Evolutionary conservation across 2,113 vertebrate species (phyloP).

Genomic region (Colistium nudipinnis): DNA sequence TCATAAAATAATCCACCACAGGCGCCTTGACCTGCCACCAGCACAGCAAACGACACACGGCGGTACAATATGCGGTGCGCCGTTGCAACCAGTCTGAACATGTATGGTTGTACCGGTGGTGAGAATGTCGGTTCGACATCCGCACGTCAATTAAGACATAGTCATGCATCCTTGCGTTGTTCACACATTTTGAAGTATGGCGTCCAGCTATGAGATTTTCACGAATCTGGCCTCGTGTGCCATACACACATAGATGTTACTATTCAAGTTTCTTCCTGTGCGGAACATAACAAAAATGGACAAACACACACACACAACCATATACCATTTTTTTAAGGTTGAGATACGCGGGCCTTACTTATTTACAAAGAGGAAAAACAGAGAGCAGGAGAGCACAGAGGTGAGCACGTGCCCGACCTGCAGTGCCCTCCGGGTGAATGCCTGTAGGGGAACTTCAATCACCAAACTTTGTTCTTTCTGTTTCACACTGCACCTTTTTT

Average conservation of each 20-base stretch:
- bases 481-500: neutral
- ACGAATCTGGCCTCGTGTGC: too few relatives aligned
- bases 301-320: too few relatives aligned
- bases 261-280: too few relatives aligned
- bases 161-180: neutral
- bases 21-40: slow-evolving; percentile 40
- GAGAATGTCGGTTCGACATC: neutral
- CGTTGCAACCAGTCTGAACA: slow-evolving; percentile 6
- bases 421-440: slow-evolving; percentile 35
- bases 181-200: too few relatives aligned
- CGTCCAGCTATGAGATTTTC: too few relatives aligned
- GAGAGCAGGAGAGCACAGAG: neutral
- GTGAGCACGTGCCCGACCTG: neutral
- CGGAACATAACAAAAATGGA: too few relatives aligned
- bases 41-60: slow-evolving; percentile 46
- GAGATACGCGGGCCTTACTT: slow-evolving; percentile 7
- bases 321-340: too few relatives aligned
- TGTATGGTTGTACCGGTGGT: neutral
- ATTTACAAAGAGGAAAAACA: slow-evolving; percentile 32
- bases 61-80: neutral
- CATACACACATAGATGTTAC: too few relatives aligned
- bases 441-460: slow-evolving; percentile 31
- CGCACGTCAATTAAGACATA: neutral
- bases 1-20: slow-evolving; percentile 42
- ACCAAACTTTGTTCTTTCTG: neutral